Evolutionary conservation across 2,797 vertebrate genomes (phyloP), one percentile per base, ranked within the genome.

Genomic region (Premnoplex brunnescens): DNA sequence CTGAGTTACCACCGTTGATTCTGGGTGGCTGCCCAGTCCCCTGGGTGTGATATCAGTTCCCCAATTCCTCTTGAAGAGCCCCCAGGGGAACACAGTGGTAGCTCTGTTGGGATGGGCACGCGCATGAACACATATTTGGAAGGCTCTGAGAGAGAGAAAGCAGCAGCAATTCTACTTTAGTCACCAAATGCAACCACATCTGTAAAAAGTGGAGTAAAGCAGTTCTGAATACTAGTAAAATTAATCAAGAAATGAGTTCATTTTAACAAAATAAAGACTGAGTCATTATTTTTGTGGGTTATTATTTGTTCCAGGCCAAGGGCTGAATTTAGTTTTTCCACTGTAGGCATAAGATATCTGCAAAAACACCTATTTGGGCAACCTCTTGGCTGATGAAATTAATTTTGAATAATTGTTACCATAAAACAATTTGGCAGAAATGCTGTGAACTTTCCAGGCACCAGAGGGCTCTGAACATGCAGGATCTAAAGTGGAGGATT

Each of bases 111-210:
- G 46, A 55, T 41, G 69, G 63, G 48, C 43, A 14, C 0, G 0
- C 0, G 1, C 59, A 16, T 3, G 26, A 46, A 55, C 14, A 3
- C 0, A 0, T 24, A 14, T 88, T 58, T 88, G 39, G 46, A 90
- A 81, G 36, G 48, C 14, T 66, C 55, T 78, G 76, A 83, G 67
- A 59, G 27, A 43, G 56, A 76, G 37, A 67, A 84, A 54, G 9
- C 3, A 12, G 51, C 55, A 48, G 39, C 0, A 0, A 39, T 73
- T 73, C 48, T 63, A 34, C 41, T 63, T 74, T n/a, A 55, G 30
- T 67, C 34, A 54, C 41, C 22, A 75, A 85, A 39, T 55, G 18
- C 39, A 68, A 49, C 23, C 14, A 23, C 26, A 7, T 69, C 78
- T 28, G 19, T 43, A 48, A 93, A 64, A 71, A 48, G 43, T 27